These are phyloP conservation scores for Drosophila tripunctata DNA, from an alignment of 2,888 invertebrate species.

Conservation along the genomic window DNA sequence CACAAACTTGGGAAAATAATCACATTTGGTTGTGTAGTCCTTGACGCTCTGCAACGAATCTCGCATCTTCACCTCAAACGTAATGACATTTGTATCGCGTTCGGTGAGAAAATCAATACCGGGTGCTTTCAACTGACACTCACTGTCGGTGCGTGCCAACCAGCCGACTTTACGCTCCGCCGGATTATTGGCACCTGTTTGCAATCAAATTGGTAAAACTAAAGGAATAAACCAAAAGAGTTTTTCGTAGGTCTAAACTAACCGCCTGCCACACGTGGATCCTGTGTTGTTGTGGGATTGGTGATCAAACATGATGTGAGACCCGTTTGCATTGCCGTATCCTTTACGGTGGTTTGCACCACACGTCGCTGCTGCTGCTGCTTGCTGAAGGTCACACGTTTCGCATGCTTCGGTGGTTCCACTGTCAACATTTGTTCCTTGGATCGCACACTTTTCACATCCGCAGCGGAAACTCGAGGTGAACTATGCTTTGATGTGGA, in stretches of 20 bases:
- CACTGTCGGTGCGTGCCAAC: slow-evolving; percentile 61
- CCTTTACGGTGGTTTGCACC: slow-evolving; percentile 28
- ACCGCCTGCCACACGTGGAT: slow-evolving; percentile 46
- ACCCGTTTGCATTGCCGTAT: slow-evolving; percentile 32
- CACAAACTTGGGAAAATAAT: slow-evolving; percentile 49
- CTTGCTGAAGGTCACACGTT: slow-evolving; percentile 59
- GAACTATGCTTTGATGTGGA: slow-evolving; percentile 7
- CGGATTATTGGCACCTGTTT: slow-evolving; percentile 59
- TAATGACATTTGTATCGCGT: slow-evolving; percentile 47
- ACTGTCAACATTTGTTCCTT: slow-evolving; percentile 29
- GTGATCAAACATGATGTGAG: slow-evolving; percentile 59
- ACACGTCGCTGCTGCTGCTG: not conserved
- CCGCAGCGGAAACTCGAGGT: not conserved
- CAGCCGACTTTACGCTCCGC: slow-evolving; percentile 47
- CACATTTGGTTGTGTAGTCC: slow-evolving; percentile 52
- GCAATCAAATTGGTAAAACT: not conserved
- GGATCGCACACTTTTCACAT: slow-evolving; percentile 9
- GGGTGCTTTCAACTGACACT: slow-evolving; percentile 60
- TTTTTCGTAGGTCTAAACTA: not conserved
- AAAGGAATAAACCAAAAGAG: not conserved
- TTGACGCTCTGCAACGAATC: slow-evolving; percentile 38
- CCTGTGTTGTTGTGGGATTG: slow-evolving; percentile 22
- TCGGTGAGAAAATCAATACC: slow-evolving; percentile 55
- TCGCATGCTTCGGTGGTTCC: slow-evolving; percentile 52
- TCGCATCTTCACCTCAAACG: slow-evolving; percentile 69